These are phyloP conservation scores for Holcopasites calliopsidis DNA, from an alignment of 1,140 invertebrate genomes.

Conservation along the genomic window DNA sequence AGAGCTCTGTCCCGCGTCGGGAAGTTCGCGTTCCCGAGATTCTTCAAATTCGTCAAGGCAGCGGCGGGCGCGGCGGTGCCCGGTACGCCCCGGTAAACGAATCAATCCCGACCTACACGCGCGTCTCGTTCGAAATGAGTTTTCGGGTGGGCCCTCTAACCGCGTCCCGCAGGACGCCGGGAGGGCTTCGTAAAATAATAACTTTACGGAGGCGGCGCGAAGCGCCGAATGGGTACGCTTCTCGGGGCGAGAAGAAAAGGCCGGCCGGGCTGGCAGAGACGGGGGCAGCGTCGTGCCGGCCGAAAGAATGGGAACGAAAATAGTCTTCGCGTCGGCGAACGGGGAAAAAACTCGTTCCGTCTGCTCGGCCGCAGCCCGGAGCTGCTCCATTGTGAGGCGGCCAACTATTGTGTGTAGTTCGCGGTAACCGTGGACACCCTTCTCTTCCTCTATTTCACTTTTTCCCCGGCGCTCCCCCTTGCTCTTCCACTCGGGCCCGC, in stretches of 20 bases:
- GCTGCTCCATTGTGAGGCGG: slow-evolving; percentile 59
- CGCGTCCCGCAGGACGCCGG: neutral
- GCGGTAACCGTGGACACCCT: slow-evolving; percentile 59
- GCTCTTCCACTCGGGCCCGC: neutral
- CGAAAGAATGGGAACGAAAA: slow-evolving; percentile 64
- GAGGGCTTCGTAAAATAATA: slow-evolving; percentile 65
- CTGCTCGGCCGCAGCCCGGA: slow-evolving; percentile 58
- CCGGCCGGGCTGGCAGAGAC: slow-evolving; percentile 11
- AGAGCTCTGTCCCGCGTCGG: neutral
- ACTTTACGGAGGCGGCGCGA: slow-evolving; percentile 54
- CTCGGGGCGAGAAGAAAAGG: slow-evolving; percentile 48
- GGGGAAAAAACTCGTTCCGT: slow-evolving; percentile 69
- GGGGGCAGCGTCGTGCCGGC: slow-evolving; percentile 20
- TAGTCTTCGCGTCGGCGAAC: slow-evolving; percentile 61
- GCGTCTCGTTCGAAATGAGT: slow-evolving; percentile 27
- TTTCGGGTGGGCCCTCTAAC: slow-evolving; percentile 9
- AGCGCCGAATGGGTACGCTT: slow-evolving; percentile 33
- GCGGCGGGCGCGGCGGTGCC: neutral
- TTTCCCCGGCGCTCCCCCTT: neutral
- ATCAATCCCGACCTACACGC: slow-evolving; percentile 33
- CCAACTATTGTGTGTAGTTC: slow-evolving; percentile 68
- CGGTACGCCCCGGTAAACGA: too few species aligned
- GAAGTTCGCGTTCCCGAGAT: slow-evolving; percentile 21
- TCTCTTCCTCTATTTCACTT: slow-evolving; percentile 46
- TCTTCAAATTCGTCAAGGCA: slow-evolving; percentile 23